Evolutionary conservation across 1,140 invertebrate species (phyloP), one percentile per base, ranked within the genome.

Genomic region (Chrysopa pallens): DNA sequence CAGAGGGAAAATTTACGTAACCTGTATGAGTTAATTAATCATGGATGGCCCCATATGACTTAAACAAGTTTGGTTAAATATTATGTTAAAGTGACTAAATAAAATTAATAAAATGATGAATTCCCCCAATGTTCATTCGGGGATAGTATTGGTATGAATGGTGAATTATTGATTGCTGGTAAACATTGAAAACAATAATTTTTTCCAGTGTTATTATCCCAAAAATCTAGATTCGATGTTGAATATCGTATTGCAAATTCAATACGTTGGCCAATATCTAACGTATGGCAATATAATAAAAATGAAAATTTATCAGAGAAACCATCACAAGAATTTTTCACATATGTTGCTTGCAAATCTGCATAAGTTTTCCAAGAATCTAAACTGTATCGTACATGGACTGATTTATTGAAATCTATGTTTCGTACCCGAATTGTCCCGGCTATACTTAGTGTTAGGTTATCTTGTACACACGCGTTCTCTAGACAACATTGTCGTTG

Each of bases 251-350:
- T 69, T 1, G 87, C 87, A 45, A 93, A 77, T 56, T 87, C 78
- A 8, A 93, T 54, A 35, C 74, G 70, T 48, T 82, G 73, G 0
- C 86, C 85, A 3, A 83, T 66, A 7, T 67, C 61, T 48, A 90
- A 62, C 31, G 71, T 76, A 50, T 80, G 73, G 43, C 76, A 78
- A 46, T 81, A 84, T 2, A 86, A 53, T 6, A 76, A 57, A 51
- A 94, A 83, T 7, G 74, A 73, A 56, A 94, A 95, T 46, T 80
- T 80, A 57, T 97, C 92, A 9, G 88, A 90, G 49, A 88, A 85
- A 1, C 89, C 89, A 53, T 95, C 90, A 61, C 86, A 90, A 0
- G 89, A 92, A 50, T 85, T 83, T 33, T 75, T 69, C 29, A 92
- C 76, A 58, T 95, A 95, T 6, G 69, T 76, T 1, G 87, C 77